phyloP scores from a whole-genome alignment of 2,797 vertebrate genomes.

The Echeneis naucrates region DNA sequence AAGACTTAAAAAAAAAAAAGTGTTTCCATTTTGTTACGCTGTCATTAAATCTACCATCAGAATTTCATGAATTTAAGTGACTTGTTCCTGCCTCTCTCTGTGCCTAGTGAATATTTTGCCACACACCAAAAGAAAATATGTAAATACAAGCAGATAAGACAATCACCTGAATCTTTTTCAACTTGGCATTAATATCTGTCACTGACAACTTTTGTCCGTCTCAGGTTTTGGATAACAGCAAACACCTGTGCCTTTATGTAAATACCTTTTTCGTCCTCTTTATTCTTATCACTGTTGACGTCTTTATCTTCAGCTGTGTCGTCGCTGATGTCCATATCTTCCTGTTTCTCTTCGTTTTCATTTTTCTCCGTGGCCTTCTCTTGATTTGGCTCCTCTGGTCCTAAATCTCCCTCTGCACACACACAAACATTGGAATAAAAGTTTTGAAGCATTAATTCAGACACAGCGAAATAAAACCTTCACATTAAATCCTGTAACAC shows the following conservation, averaged over 20 bases:
- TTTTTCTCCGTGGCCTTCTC: slow-evolving; percentile 42
- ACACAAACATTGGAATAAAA: slow-evolving; percentile 37
- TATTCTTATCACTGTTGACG: slow-evolving; percentile 7
- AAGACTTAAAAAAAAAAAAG: slow-evolving; percentile 33
- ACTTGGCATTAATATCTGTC: slow-evolving; percentile 10
- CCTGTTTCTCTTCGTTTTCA: slow-evolving; percentile 50
- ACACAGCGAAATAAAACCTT: slow-evolving; percentile 36
- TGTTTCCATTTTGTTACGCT: slow-evolving; percentile 21
- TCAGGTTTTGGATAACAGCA: slow-evolving; percentile 10
- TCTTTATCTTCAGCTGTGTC: slow-evolving; percentile 38
- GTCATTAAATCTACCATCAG: slow-evolving; percentile 14
- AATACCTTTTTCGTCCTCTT: slow-evolving; percentile 62
- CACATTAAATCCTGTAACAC: slow-evolving; percentile 44
- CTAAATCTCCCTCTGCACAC: slow-evolving; percentile 59
- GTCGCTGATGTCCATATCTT: slow-evolving; percentile 14
- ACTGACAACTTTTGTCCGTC: neutral
- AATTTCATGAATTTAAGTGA: slow-evolving; percentile 31
- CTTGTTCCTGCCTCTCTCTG: slow-evolving; percentile 21
- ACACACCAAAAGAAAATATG: slow-evolving; percentile 18
- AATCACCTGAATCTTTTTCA: slow-evolving; percentile 10
- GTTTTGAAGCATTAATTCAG: slow-evolving; percentile 37
- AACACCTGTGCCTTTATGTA: neutral
- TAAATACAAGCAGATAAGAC: slow-evolving; percentile 6
- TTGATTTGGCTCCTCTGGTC: slow-evolving; percentile 47
- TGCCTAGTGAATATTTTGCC: slow-evolving; percentile 20